Base-by-base conservation (phyloP, 2,797 vertebrate genomes). In the Phaenicophaeus curvirostris region DNA sequence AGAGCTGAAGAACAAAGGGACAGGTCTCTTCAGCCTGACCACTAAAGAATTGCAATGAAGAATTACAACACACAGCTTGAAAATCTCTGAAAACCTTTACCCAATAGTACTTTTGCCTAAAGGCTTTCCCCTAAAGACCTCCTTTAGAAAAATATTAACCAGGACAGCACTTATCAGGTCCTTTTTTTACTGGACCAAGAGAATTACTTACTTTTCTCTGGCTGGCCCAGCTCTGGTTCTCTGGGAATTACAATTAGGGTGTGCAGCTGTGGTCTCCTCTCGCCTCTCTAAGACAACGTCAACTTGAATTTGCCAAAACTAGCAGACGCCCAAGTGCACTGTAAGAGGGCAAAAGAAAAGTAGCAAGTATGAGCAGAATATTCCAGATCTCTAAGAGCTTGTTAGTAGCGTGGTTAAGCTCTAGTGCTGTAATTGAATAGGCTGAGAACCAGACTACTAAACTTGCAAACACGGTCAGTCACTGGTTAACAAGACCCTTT, bases 401-500 rank as follows among this genome's bases (percentile, higher is more conserved):
- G 15, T 67, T 83, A 91, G 76, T 87, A 91, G 57, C 61, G 61
- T 5, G 20, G 77, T 85, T 79, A 88, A 95, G 53, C 80, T 75
- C 24, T 54, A 74, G 57, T 53, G 62, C n/a, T 91, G 57, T 82
- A 91, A 68, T 19, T 91, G 63, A 39, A 39, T 23, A 46, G 42
- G 37, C 57, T 93, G 66, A 79, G 48, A 53, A 87, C 51, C 9
- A 2, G 78, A 89, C 85, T 73, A 59, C 89, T 85, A 81, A 87
- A 90, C 90, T 71, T 65, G 42, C 87, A 81, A 95, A 95, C 58
- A 53, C 73, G 57, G 87, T 51, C 59, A 72, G 53, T 48, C 94
- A 65, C 82, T 96, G 59, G 78, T 48, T 92, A 71, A 95, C 50
- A 87, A 82, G 54, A 48, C 66, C 76, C 83, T 66, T 80, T 94